Percentiles rank a stretch among this genome's conserved stretches.
Conservation (phyloP, 2,113 vertebrate genomes). For the Porphyrio hochstetteri region DNA sequence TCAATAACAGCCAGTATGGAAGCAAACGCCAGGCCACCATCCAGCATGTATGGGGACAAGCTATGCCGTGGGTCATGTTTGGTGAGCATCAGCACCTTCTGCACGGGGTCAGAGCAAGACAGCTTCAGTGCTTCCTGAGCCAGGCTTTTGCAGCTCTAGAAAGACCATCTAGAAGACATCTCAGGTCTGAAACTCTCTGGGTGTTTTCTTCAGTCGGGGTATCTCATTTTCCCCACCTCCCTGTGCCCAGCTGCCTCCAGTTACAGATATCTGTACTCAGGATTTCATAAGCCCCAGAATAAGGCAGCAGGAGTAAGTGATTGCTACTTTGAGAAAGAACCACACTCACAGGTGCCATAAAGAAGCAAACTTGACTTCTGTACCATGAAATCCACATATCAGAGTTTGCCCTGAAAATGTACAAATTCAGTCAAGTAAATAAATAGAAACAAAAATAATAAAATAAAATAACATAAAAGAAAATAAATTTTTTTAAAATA, state of each 20-base stretch:
- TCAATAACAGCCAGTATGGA: fast-evolving
- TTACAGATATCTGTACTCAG: not conserved
- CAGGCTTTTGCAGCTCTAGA: not conserved
- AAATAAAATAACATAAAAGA: not conserved
- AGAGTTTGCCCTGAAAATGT: not conserved
- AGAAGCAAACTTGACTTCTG: not conserved
- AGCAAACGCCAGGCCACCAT: not conserved
- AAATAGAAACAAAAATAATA: not conserved
- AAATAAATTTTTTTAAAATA: not conserved
- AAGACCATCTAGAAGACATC: not conserved
- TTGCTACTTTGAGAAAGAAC: not conserved
- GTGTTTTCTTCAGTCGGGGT: not conserved
- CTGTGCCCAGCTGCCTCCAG: not conserved
- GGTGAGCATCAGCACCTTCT: not conserved
- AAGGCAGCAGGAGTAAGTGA: not conserved
- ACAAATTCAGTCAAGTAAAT: not conserved
- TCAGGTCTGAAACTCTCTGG: not conserved
- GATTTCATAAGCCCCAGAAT: not conserved
- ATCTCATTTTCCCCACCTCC: not conserved
- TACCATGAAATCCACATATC: not conserved
- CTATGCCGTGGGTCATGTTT: not conserved
- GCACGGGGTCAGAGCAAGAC: fast-evolving
- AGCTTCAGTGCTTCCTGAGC: not conserved
- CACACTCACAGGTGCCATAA: not conserved
- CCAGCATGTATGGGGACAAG: not conserved